phyloP scores from a whole-genome alignment of 2,113 vertebrate species.

The Polypterus senegalus region DNA sequence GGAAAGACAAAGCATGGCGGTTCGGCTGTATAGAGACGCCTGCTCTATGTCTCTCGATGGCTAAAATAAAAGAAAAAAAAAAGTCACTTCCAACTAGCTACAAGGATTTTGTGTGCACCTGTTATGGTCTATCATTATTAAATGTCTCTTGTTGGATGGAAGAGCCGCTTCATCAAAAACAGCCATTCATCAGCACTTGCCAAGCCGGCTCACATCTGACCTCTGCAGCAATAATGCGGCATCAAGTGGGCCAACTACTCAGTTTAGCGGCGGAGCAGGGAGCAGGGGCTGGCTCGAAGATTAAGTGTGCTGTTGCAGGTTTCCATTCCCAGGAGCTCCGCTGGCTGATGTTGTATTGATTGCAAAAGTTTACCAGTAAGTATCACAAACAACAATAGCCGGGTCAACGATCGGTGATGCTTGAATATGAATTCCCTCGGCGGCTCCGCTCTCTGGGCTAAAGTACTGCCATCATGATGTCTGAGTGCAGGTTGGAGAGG shows the following conservation, averaged over 20 bases:
- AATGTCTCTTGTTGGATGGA: slow-evolving; percentile 75
- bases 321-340: slow-evolving; percentile 81
- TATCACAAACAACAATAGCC: slow-evolving; percentile 92
- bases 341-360: slow-evolving; percentile 88
- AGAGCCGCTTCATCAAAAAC: slow-evolving; percentile 72
- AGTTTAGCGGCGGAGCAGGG: slow-evolving; percentile 87
- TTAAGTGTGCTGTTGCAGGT: slow-evolving; percentile 85
- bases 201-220: slow-evolving; percentile 81
- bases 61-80: slow-evolving; percentile 19
- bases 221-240: slow-evolving; percentile 88
- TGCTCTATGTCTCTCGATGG: too few relatives aligned
- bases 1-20: too few relatives aligned
- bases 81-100: slow-evolving; percentile 34
- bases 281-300: slow-evolving; percentile 82
- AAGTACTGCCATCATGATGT: slow-evolving; percentile 51
- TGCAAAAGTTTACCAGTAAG: slow-evolving; percentile 92
- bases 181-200: slow-evolving; percentile 82
- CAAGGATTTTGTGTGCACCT: slow-evolving; percentile 40
- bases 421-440: slow-evolving; percentile 60
- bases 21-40: too few relatives aligned
- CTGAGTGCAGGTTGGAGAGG: slow-evolving; percentile 55
- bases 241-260: slow-evolving; percentile 94
- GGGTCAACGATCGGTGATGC: slow-evolving; percentile 79
- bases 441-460: slow-evolving; percentile 26
- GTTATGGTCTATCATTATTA: slow-evolving; percentile 88